These are phyloP conservation scores for Oxyteleia sp. DNA, from an alignment of 2,888 invertebrate species.

Conservation along the genomic window DNA sequence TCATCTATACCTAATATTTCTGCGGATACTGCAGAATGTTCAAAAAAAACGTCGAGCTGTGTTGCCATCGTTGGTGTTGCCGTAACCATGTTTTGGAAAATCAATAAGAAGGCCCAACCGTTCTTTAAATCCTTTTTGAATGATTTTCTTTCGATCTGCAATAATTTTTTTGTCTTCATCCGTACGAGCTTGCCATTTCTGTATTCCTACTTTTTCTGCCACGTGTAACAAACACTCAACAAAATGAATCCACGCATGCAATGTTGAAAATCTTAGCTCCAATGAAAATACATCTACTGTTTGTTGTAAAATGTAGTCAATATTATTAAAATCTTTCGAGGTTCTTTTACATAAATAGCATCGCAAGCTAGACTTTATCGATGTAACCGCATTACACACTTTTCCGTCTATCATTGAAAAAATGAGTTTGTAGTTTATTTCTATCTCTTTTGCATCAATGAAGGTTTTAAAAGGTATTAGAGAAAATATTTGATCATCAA, in stretches of 20 bases:
- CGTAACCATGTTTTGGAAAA: too few species aligned
- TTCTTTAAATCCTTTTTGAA: too few species aligned
- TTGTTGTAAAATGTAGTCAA: conserved; percentile 23
- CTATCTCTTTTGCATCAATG: neutral
- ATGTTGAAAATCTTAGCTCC: too few species aligned
- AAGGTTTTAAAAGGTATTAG: conserved; percentile 49
- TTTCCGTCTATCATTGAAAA: conserved; percentile 73
- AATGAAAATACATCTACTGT: too few species aligned
- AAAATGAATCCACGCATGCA: conserved; percentile 26
- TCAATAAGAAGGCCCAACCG: too few species aligned
- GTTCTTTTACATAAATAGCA: too few species aligned
- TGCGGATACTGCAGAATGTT: too few species aligned
- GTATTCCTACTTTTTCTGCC: conserved; percentile 13
- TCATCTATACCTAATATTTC: conserved; percentile 32
- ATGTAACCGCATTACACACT: conserved; percentile 44
- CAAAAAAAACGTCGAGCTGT: too few species aligned
- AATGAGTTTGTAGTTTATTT: conserved; percentile 16
- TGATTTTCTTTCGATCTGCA: too few species aligned
- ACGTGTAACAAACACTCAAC: too few species aligned
- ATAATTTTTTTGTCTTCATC: conserved; percentile 4
- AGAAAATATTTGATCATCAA: conserved; percentile 62
- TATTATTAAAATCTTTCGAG: too few species aligned
- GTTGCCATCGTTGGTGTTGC: too few species aligned
- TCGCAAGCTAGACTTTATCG: conserved; percentile 1
- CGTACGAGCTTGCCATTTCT: conserved; percentile 28